Conservation (phyloP, 92 coral and sea anemone genomes). For the Epizoanthus illoricatus region DNA sequence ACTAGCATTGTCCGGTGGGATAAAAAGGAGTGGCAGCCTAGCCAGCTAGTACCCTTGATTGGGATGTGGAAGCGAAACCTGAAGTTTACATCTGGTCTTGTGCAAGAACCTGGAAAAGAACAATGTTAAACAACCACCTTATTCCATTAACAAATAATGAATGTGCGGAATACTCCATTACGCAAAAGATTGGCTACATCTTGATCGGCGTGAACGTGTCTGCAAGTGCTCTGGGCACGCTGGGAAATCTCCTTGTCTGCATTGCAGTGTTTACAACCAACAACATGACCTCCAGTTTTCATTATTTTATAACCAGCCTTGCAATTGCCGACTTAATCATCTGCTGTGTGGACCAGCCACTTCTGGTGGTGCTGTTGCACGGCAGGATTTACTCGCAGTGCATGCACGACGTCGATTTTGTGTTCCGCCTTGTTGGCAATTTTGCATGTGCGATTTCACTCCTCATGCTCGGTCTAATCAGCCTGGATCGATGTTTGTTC, state of each 20-base stretch:
- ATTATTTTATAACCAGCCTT: conserved; percentile 72
- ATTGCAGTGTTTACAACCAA: conserved; percentile 63
- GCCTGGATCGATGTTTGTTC: conserved; percentile 78
- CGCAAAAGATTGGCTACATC: conserved; percentile 6
- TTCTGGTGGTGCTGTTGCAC: conserved; percentile 60
- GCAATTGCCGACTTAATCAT: conserved; percentile 79
- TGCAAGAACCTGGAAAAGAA: background rate
- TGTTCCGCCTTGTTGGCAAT: conserved; percentile 78
- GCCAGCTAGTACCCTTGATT: too few species aligned
- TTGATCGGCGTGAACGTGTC: conserved; percentile 54
- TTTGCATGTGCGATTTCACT: conserved; percentile 74
- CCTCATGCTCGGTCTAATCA: conserved; percentile 64
- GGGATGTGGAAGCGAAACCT: too few species aligned
- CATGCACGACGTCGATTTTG: conserved; percentile 47
- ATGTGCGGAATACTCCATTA: conserved; percentile 1
- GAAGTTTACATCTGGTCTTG: too few species aligned
- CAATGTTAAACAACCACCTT: background rate
- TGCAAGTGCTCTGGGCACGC: conserved; percentile 66
- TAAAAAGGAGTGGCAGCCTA: too few species aligned
- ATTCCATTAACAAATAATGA: background rate
- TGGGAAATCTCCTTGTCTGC: conserved; percentile 76
- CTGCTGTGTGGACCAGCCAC: conserved; percentile 74
- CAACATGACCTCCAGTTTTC: conserved; percentile 61
- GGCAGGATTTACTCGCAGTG: conserved; percentile 52
- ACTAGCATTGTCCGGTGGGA: too few species aligned